Evolutionary conservation across 2,888 invertebrate genomes (phyloP).

Genomic region (Phortica magna): DNA sequence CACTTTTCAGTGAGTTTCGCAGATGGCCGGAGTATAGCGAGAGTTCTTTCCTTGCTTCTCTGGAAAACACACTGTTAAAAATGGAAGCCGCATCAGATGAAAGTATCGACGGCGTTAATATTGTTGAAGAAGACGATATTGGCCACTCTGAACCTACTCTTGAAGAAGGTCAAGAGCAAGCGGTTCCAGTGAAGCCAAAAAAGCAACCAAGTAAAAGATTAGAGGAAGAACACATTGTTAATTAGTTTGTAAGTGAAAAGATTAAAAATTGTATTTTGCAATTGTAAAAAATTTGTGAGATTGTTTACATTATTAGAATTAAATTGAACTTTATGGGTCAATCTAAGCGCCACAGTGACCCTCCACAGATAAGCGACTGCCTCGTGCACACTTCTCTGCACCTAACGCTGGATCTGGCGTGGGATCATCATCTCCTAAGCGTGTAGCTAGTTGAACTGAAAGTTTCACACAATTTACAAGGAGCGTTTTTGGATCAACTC

Average conservation of each 20-base stretch:
- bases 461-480: slow-evolving; percentile 80
- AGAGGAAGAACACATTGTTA: slow-evolving; percentile 24
- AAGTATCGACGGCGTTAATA: slow-evolving; percentile 59
- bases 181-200: slow-evolving; percentile 21
- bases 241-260: slow-evolving; percentile 11
- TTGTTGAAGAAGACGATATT: slow-evolving; percentile 71
- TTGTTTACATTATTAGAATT: too few relatives aligned
- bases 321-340: slow-evolving; percentile 21
- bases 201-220: slow-evolving; percentile 39
- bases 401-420: slow-evolving; percentile 54
- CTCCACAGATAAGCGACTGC: slow-evolving; percentile 63
- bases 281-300: slow-evolving; percentile 16
- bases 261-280: slow-evolving; percentile 9
- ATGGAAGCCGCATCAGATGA: slow-evolving; percentile 77
- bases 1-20: slow-evolving; percentile 82
- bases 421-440: slow-evolving; percentile 68
- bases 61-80: slow-evolving; percentile 82
- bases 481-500: slow-evolving; percentile 82
- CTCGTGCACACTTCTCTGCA: slow-evolving; percentile 67
- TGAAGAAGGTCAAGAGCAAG: slow-evolving; percentile 42
- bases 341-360: slow-evolving; percentile 58
- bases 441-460: slow-evolving; percentile 64
- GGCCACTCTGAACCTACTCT: slow-evolving; percentile 34
- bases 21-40: slow-evolving; percentile 83
- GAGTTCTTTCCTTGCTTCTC: slow-evolving; percentile 82